phyloP scores from a whole-genome alignment of 2,888 invertebrate genomes.

The Sthenelais limicola region DNA sequence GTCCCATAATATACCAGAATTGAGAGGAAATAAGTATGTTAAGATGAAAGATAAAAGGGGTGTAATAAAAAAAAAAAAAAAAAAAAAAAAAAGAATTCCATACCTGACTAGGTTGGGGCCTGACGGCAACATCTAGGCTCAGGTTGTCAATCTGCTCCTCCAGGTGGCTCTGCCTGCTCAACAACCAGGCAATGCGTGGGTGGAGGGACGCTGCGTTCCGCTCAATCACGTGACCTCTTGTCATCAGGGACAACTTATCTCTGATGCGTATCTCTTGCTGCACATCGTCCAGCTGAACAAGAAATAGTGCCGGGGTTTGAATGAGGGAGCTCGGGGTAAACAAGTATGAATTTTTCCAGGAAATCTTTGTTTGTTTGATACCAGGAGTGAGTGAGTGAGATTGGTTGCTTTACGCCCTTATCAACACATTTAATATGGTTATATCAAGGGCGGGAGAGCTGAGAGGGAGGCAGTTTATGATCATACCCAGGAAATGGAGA shows the following conservation, averaged over 20 bases:
- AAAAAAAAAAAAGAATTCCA: too few relatives aligned
- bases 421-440: too few relatives aligned
- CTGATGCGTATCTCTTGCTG: conserved; percentile 45
- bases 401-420: too few relatives aligned
- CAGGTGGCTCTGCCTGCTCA: conserved; percentile 48
- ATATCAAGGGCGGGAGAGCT: too few relatives aligned
- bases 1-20: too few relatives aligned
- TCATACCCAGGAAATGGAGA: too few relatives aligned
- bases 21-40: too few relatives aligned
- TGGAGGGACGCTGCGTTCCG: conserved; percentile 53
- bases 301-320: neutral
- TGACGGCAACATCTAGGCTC: conserved; percentile 56
- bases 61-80: neutral
- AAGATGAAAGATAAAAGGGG: neutral
- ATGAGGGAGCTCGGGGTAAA: neutral
- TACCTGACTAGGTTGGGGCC: conserved; percentile 62
- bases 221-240: conserved; percentile 55
- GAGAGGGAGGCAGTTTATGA: too few relatives aligned
- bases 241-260: conserved; percentile 46
- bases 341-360: too few relatives aligned
- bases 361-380: too few relatives aligned
- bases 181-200: conserved; percentile 58
- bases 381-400: too few relatives aligned
- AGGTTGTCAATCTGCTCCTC: conserved; percentile 45
- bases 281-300: conserved; percentile 39